Evolutionary conservation across 2,797 vertebrate species (phyloP).

Genomic region (Cyprinodon diabolis): DNA sequence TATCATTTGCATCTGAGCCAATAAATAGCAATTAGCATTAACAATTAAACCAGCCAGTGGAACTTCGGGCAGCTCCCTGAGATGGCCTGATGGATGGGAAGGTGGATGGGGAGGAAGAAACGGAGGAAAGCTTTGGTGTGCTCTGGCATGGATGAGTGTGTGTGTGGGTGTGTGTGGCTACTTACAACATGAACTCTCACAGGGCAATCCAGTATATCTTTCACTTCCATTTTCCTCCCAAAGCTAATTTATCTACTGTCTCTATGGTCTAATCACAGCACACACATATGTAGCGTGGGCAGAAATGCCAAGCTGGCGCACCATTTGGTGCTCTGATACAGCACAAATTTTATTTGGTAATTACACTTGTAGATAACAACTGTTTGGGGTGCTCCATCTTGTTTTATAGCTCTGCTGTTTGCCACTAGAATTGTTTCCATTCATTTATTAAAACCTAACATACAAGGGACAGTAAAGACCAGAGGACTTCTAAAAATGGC

Average conservation of each 20-base stretch:
- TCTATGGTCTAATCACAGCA: conserved; percentile 72
- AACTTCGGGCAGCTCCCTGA: conserved; percentile 98
- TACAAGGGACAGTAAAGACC: conserved; percentile 36
- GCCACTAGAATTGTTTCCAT: conserved; percentile 29
- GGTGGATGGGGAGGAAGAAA: conserved; percentile 71
- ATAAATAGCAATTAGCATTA: conserved; percentile 99
- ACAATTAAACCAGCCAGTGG: conserved; percentile 99
- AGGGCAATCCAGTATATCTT: conserved; percentile 67
- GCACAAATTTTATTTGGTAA: conserved; percentile 67
- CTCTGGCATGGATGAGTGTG: conserved; percentile 36
- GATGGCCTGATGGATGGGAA: conserved; percentile 96
- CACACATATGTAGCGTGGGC: conserved; percentile 64
- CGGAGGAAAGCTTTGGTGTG: conserved; percentile 60
- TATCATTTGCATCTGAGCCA: conserved; percentile 99
- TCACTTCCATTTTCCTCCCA: conserved; percentile 70
- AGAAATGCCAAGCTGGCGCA: conserved; percentile 63
- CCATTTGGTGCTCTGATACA: conserved; percentile 60
- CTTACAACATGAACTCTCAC: conserved; percentile 68
- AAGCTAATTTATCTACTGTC: conserved; percentile 75
- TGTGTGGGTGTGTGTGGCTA: conserved; percentile 37
- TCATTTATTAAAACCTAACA: conserved; percentile 44
- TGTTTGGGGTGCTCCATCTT: conserved; percentile 47
- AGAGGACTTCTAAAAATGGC: conserved; percentile 33
- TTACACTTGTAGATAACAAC: conserved; percentile 71
- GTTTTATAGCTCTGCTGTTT: conserved; percentile 51